phyloP scores from a whole-genome alignment of 2,113 vertebrate genomes.

The Melospiza melodia region DNA sequence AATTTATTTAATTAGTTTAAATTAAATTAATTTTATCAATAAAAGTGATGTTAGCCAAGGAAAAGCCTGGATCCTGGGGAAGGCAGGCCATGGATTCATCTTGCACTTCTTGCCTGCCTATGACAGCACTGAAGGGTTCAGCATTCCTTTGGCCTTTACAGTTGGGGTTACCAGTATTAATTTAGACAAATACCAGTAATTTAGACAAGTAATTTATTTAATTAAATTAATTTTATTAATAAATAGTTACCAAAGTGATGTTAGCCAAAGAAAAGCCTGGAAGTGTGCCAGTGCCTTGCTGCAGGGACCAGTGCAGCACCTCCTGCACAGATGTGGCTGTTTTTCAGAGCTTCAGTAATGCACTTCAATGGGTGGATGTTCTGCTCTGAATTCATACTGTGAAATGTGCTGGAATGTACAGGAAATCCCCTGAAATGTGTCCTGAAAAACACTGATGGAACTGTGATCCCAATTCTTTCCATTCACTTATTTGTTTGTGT shows the following conservation, averaged over 20 bases:
- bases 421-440: background rate
- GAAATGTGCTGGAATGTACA: slow-evolving; percentile 4
- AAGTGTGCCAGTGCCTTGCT: background rate
- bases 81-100: background rate
- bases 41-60: too few species aligned
- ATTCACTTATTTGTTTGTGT: background rate
- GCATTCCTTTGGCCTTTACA: too few species aligned
- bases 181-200: too few species aligned
- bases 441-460: background rate
- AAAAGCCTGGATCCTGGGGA: background rate
- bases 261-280: background rate
- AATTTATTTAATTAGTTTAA: too few species aligned
- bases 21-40: too few species aligned
- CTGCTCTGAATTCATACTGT: background rate
- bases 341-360: background rate
- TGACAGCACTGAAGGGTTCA: background rate
- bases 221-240: too few species aligned
- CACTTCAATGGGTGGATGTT: background rate
- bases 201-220: too few species aligned
- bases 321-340: background rate
- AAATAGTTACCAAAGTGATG: too few species aligned
- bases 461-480: background rate
- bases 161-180: too few species aligned
- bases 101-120: background rate
- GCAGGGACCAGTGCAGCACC: background rate